phyloP scores from a whole-genome alignment of 2,797 vertebrate genomes.

The Cryptoprocta ferox region DNA sequence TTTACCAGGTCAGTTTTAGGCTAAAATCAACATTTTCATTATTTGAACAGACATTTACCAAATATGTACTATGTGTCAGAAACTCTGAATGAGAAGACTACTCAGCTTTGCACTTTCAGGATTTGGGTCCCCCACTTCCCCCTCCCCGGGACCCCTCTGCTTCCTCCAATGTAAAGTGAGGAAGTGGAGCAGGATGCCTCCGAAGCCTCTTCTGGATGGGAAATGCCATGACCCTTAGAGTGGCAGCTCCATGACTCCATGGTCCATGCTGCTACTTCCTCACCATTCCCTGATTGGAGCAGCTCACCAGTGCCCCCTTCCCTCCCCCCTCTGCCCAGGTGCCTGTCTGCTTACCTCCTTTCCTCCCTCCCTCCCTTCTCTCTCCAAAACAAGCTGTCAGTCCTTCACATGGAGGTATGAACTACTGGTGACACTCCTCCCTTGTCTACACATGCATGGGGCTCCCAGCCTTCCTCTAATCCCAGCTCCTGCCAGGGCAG shows the following conservation, averaged over 20 bases:
- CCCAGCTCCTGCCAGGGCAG: background rate
- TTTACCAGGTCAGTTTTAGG: background rate
- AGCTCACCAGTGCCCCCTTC: background rate
- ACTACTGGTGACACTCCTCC: background rate
- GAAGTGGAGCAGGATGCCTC: no score
- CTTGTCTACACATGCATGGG: background rate
- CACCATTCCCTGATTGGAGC: rapidly evolving
- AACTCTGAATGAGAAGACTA: background rate
- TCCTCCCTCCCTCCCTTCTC: background rate
- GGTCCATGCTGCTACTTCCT: no score
- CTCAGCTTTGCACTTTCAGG: background rate
- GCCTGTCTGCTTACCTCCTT: background rate
- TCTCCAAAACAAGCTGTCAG: background rate
- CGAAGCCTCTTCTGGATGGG: background rate
- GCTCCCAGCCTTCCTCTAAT: background rate
- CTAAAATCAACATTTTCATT: background rate
- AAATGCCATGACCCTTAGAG: background rate
- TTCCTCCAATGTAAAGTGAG: background rate
- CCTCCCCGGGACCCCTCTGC: rapidly evolving
- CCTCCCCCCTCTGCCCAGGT: background rate
- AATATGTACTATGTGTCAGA: background rate
- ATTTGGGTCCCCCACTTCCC: rapidly evolving
- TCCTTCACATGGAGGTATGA: background rate
- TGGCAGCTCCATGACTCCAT: background rate
- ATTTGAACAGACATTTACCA: background rate